A percentile compares a stretch with the other conserved stretches of the same genome.
phyloP scores from a whole-genome alignment of 2,113 vertebrate species.

The Phoenicopterus ruber region DNA sequence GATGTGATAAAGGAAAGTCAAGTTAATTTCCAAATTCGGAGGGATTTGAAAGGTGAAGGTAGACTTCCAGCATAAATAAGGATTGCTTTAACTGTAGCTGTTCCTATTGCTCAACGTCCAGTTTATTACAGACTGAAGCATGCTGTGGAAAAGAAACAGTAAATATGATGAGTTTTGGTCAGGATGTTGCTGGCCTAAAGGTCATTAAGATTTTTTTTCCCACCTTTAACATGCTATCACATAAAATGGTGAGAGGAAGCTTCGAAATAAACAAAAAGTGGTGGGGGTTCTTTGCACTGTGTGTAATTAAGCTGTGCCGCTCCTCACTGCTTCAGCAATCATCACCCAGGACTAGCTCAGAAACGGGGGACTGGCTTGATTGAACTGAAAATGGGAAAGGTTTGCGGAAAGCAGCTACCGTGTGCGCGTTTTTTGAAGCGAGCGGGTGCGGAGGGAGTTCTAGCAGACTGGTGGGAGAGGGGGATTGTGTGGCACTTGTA shows the following conservation, averaged over 20 bases:
- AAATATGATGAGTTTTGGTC: neutral
- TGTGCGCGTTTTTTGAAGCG: neutral
- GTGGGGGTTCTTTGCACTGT: neutral
- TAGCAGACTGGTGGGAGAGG: neutral
- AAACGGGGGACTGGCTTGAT: neutral
- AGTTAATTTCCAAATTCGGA: neutral
- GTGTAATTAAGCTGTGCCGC: neutral
- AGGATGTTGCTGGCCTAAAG: neutral
- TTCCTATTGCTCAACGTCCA: neutral
- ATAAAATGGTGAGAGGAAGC: neutral
- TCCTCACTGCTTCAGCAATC: neutral
- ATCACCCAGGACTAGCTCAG: neutral
- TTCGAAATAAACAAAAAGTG: neutral
- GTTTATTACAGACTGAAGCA: neutral
- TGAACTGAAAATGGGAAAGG: neutral
- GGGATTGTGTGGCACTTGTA: neutral
- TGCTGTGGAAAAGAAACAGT: neutral
- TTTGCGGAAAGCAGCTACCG: neutral
- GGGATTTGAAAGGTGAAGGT: neutral
- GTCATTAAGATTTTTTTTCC: neutral
- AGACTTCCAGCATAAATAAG: neutral
- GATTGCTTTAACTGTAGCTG: neutral
- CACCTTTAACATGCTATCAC: neutral
- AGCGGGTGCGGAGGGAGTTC: neutral
- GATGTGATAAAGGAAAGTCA: neutral